Percentiles rank a stretch among this genome's conserved stretches.
phyloP scores from a whole-genome alignment of 2,113 vertebrate species.

The Sinocyclocheilus anshuiensis region DNA sequence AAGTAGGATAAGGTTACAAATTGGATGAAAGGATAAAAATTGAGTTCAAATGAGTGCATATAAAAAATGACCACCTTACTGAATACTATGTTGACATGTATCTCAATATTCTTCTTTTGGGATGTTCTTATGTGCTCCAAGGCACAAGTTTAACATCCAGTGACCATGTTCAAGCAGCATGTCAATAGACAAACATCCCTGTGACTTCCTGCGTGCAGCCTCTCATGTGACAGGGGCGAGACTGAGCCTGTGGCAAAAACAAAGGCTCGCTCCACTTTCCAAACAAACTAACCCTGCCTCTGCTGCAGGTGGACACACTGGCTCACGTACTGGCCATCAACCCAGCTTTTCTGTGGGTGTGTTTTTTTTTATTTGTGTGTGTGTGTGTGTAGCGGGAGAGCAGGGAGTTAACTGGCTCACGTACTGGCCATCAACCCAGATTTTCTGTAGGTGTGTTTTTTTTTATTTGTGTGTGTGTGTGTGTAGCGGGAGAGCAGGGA shows the following conservation, averaged over 20 bases:
- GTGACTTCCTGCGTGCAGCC: slow-evolving; percentile 37
- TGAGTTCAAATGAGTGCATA: not conserved
- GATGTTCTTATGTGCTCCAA: slow-evolving; percentile 23
- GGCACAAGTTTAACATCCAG: slow-evolving; percentile 48
- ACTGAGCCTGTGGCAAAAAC: slow-evolving; percentile 56
- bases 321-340: slow-evolving; percentile 54
- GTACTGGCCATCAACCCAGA: too few species aligned
- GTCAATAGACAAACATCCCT: slow-evolving; percentile 40
- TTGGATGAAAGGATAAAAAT: not conserved
- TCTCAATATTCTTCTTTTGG: slow-evolving; percentile 9
- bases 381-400: slow-evolving; percentile 64
- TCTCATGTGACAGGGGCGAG: slow-evolving; percentile 55
- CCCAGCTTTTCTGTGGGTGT: slow-evolving; percentile 54
- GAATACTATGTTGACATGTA: too few species aligned
- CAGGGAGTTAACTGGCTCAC: slow-evolving; percentile 82
- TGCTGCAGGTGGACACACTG: slow-evolving; percentile 59
- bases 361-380: slow-evolving; percentile 34
- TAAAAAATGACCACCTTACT: not conserved
- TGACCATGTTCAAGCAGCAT: slow-evolving; percentile 52
- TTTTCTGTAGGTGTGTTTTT: too few species aligned
- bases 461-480: slow-evolving; percentile 41
- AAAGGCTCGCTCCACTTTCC: slow-evolving; percentile 56
- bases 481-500: slow-evolving; percentile 72
- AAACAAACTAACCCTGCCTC: slow-evolving; percentile 41
- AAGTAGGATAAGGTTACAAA: not conserved